Evolutionary conservation across 2,888 invertebrate genomes (phyloP), one percentile per base, ranked within the genome.

Genomic region (Drosophila kuntzei): DNA sequence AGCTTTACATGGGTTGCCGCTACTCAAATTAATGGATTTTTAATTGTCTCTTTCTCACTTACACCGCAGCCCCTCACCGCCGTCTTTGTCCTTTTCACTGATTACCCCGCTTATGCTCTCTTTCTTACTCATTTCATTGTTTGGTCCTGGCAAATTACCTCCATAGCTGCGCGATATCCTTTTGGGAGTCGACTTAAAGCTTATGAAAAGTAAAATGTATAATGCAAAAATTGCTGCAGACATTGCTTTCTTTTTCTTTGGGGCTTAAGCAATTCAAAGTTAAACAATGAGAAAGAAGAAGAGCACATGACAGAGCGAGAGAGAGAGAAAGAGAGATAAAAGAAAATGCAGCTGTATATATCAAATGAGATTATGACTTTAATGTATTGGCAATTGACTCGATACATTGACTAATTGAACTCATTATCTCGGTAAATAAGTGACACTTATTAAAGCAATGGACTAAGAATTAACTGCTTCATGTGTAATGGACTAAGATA

Each of bases 21-120:
- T 81, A 77, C 88, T 83, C 81, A 89, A 89, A 89, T 89, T 89
- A 89, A 89, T 89, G 89, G 90, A 89, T 90, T 90, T 89, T 89
- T 89, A 89, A 89, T 89, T 90, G 89, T 89, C 89, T 86, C 87
- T 87, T 80, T 82, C 85, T 85, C 84, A 84, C 87, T 77, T 84
- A 69, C 68, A 65, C 76, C 75, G 54, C 76, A 77, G 62, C 32
- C 22, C 20, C 29, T 16, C 41, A n/a, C n/a, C n/a, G n/a, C n/a
- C n/a, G n/a, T 49, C 27, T 34, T 34, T 36, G 37, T 25, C 32
- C 14, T 22, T 6, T 47, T 22, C 53, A 14, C 41, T 54, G 50
- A 51, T 53, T 41, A 53, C 46, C 22, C 32, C 12, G 25, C n/a
- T 36, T 9, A 25, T 25, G 18, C 32, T 16, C 22, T 27, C 43